A percentile compares a stretch with the other conserved stretches of the same genome.
Evolutionary conservation across 2,888 invertebrate species (phyloP).

Genomic region (Drosophila robusta): DNA sequence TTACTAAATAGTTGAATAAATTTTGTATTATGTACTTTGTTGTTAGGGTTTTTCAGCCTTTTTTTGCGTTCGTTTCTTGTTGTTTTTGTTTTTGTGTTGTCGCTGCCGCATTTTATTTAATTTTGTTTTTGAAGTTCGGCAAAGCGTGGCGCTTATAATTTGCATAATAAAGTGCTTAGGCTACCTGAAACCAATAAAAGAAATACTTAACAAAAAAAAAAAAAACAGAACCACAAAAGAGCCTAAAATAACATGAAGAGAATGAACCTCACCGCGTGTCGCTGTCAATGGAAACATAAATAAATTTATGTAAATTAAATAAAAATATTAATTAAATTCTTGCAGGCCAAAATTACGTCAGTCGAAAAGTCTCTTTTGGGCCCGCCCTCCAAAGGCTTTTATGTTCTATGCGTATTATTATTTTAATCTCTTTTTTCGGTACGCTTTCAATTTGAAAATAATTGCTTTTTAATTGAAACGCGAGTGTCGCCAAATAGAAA

Average conservation of each 20-base stretch:
- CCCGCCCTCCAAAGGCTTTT: background rate
- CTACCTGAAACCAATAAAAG: constrained; percentile 72
- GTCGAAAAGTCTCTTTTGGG: constrained; percentile 16
- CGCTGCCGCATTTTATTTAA: constrained; percentile 51
- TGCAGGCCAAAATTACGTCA: constrained; percentile 59
- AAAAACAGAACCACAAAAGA: constrained; percentile 11
- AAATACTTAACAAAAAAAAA: constrained; percentile 32
- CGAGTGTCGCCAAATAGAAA: constrained; percentile 23
- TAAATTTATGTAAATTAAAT: constrained; percentile 76
- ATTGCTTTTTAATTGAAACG: constrained; percentile 70
- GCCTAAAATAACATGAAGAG: constrained; percentile 47
- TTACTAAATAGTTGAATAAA: constrained; percentile 50
- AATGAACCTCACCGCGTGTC: constrained; percentile 13
- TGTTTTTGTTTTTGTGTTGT: constrained; percentile 19
- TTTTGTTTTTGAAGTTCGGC: constrained; percentile 69
- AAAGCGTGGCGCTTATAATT: constrained; percentile 78
- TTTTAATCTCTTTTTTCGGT: constrained; percentile 29
- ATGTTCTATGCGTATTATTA: constrained; percentile 10
- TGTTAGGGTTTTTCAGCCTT: background rate
- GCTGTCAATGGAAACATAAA: constrained; percentile 69
- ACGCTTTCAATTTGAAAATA: constrained; percentile 47
- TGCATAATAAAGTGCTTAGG: constrained; percentile 80
- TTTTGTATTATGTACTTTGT: constrained; percentile 36
- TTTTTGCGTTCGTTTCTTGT: constrained; percentile 1
- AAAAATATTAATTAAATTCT: constrained; percentile 69